Base-by-base conservation (phyloP, 92 coral and sea anemone genomes). In the Isaurus tuberculatus region DNA sequence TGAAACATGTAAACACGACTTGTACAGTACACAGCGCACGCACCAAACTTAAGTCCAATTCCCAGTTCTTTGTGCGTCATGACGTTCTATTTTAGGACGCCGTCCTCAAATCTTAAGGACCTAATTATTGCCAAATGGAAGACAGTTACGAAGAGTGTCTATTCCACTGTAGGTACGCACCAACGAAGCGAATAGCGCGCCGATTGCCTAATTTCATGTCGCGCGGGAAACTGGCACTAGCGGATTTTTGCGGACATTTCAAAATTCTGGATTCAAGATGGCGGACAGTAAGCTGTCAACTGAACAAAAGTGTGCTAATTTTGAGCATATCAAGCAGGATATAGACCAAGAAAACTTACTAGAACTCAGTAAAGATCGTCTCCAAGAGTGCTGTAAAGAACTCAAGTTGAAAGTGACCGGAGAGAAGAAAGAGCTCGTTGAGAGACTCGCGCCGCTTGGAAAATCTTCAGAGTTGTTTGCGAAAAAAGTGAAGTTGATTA, bases 341-440 rank as follows among this genome's bases (percentile, higher is more conserved):
- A 72, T 84, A 30, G 30, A 31, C 69, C 73, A 30, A 29, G 83
- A 84, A 73, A 84, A 65, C 31, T 8, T 84, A 55, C 7, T 20
- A 73, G 34, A 37, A n/a, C 83, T 73, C 8, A 44, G 36, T 64
- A 84, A 84, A 74, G 88, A 84, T 31, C 70, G 88, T 14, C 83
- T 84, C 11, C 70, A 73, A 73, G 36, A 64, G 23, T 74, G 65
- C 48, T 84, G 88, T 36, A 84, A 84, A 37, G 27, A 61, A 60
- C 88, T 84, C 34, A 44, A 65, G 48, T 60, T 84, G 16, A 84
- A 84, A 65, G 88, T 84, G 32, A 40, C 83, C 23, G 88, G 82
- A 43, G 88, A 84, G 70, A 84, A 84, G 22, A 73, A 84, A 42
- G 82, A 73, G 63, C 71, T 83, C 40, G 15, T 72, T 3, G 66